Base-by-base conservation (phyloP, 92 coral and sea anemone species). In the Phenganax marumi region DNA sequence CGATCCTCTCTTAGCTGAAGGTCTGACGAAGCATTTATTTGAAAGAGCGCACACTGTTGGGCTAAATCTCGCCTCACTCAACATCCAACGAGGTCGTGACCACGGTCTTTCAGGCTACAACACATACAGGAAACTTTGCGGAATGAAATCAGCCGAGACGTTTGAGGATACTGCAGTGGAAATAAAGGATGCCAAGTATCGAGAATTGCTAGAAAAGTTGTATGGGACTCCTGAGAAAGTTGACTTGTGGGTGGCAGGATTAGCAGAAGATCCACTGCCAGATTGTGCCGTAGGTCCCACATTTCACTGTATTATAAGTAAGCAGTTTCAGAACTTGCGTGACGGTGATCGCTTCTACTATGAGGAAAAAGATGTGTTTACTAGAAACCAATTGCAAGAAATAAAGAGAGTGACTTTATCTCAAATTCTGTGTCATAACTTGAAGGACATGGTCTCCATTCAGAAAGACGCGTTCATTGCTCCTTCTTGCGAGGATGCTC, bases 11-110 rank as follows among this genome's bases (percentile, higher is more conserved):
- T 83, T 82, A 52, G 87, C 91, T 64, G 61, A 71, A 49, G 77
- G 55, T 6, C 25, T 76, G n/a, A 76, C 81, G 16, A 76, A 76
- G 43, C 81, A 76, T 56, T 56, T 76, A 16, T 76, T 76, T 57
- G 81, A 76, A 54, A 76, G 81, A 57, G 18, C 53, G 33, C 46
- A 54, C 39, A 70, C 48, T 6, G 87, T 84, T 84, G 50, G 80
- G 11, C 39, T 84, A 60, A 86, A 89, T 60, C 76, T 89, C 21
- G 54, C 89, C 22, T 60, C 91, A 16, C 79, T 89, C 23, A 89
- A 89, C 86, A 86, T 89, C 39, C 89, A 89, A 52, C 86, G 91
- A 3, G 91, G 89, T 43, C 87, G 91, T 12, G 91, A 89, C 26
- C 91, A 86, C 46, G 91, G 91, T 33, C 79, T 89, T 22, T 84